phyloP scores from a whole-genome alignment of 2,888 invertebrate species.

The Ichneumon xanthorius region DNA sequence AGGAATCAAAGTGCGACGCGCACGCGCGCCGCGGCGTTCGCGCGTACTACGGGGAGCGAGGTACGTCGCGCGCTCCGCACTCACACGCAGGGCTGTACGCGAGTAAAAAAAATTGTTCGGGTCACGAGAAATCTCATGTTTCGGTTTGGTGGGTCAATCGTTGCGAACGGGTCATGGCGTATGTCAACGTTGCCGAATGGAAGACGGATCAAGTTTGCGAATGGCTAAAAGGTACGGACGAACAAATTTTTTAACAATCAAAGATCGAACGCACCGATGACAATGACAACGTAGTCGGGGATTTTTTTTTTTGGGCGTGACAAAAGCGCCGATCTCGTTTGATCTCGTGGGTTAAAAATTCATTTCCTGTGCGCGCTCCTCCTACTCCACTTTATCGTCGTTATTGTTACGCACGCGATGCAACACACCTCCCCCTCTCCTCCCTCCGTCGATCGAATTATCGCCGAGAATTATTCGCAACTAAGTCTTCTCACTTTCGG shows the following conservation, averaged over 20 bases:
- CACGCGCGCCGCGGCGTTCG: background rate
- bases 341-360: slow-evolving; percentile 56
- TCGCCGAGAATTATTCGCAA: slow-evolving; percentile 11
- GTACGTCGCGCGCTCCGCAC: background rate
- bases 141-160: slow-evolving; percentile 65
- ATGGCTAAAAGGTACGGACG: slow-evolving; percentile 92
- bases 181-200: slow-evolving; percentile 95
- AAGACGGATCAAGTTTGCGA: slow-evolving; percentile 95
- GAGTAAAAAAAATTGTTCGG: slow-evolving; percentile 47
- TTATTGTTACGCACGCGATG: slow-evolving; percentile 43
- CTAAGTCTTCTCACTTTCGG: background rate
- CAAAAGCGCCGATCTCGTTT: slow-evolving; percentile 57
- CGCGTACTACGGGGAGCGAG: background rate
- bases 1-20: background rate
- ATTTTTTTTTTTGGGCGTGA: slow-evolving; percentile 68
- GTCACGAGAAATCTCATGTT: slow-evolving; percentile 70
- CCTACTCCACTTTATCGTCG: slow-evolving; percentile 14
- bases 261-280: slow-evolving; percentile 30
- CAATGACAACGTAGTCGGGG: slow-evolving; percentile 27
- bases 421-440: background rate
- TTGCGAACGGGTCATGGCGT: slow-evolving; percentile 87
- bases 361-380: slow-evolving; percentile 57
- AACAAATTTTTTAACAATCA: slow-evolving; percentile 4
- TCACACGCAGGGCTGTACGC: background rate
- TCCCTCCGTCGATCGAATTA: background rate